These are phyloP conservation scores for Apoda limacodes DNA, from an alignment of 2,888 invertebrate species.

Conservation along the genomic window DNA sequence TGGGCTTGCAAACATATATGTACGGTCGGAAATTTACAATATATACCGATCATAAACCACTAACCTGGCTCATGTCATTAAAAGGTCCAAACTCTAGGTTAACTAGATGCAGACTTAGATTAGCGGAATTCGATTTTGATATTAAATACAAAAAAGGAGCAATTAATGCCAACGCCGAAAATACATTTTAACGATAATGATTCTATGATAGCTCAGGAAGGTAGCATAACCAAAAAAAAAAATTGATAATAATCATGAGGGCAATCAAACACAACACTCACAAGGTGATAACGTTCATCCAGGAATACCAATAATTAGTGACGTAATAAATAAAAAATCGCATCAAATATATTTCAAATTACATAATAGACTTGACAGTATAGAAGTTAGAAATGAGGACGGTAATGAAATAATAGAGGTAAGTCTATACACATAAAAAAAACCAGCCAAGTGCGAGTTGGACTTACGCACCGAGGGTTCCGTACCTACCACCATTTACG, in stretches of 20 bases:
- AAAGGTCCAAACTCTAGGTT: slow-evolving; percentile 27
- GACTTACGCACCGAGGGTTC: no score
- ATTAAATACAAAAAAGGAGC: slow-evolving; percentile 13
- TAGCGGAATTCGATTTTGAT: slow-evolving; percentile 11
- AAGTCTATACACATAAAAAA: background rate
- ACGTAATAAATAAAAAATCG: background rate
- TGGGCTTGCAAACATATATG: no score
- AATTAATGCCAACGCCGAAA: slow-evolving; percentile 13
- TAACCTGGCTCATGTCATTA: slow-evolving; percentile 25
- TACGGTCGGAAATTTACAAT: no score
- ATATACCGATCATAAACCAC: slow-evolving; percentile 32
- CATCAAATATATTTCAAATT: background rate
- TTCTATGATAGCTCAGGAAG: background rate
- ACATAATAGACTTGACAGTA: background rate
- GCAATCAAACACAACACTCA: background rate
- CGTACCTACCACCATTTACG: no score
- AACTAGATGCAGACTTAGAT: slow-evolving; percentile 26
- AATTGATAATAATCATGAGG: background rate
- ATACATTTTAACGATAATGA: background rate
- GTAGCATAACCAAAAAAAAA: background rate
- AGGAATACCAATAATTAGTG: background rate
- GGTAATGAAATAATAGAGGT: background rate
- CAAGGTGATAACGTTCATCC: background rate
- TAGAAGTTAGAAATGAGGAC: background rate
- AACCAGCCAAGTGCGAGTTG: no score